These are phyloP conservation scores for Delphinus delphis DNA, from an alignment of 2,113 vertebrate genomes.

Conservation along the genomic window DNA sequence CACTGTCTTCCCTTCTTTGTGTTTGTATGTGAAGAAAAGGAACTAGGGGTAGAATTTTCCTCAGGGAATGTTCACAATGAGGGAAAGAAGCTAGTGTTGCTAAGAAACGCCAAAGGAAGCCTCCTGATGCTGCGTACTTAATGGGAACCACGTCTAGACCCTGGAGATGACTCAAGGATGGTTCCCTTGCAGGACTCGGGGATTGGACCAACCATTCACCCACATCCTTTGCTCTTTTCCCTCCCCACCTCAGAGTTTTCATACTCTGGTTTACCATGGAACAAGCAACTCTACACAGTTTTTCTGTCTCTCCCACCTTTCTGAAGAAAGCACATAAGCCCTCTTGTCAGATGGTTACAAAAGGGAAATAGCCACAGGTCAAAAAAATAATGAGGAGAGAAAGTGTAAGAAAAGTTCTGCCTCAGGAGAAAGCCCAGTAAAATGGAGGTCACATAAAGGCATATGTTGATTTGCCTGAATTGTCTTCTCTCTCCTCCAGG, in stretches of 20 bases:
- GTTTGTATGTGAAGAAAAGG: neutral
- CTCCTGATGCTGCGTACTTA: no score
- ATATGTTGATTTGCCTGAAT: neutral
- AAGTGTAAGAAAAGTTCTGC: neutral
- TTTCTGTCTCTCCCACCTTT: neutral
- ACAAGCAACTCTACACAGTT: neutral
- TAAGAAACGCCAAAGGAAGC: neutral
- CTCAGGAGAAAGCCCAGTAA: neutral
- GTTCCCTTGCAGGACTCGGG: neutral
- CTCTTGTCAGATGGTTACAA: neutral
- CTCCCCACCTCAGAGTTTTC: neutral
- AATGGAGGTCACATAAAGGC: neutral
- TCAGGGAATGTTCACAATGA: neutral
- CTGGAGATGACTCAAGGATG: neutral
- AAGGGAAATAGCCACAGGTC: neutral
- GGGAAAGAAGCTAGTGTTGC: neutral
- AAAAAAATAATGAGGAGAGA: neutral
- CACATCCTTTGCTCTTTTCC: neutral
- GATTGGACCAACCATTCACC: neutral
- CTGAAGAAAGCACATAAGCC: neutral
- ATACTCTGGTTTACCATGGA: neutral
- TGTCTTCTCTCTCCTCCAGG: neutral
- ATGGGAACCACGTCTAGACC: neutral
- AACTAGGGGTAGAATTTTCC: neutral
- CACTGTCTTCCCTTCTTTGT: neutral